These are phyloP conservation scores for Macaria liturata DNA, from an alignment of 2,888 invertebrate genomes.

Conservation along the genomic window DNA sequence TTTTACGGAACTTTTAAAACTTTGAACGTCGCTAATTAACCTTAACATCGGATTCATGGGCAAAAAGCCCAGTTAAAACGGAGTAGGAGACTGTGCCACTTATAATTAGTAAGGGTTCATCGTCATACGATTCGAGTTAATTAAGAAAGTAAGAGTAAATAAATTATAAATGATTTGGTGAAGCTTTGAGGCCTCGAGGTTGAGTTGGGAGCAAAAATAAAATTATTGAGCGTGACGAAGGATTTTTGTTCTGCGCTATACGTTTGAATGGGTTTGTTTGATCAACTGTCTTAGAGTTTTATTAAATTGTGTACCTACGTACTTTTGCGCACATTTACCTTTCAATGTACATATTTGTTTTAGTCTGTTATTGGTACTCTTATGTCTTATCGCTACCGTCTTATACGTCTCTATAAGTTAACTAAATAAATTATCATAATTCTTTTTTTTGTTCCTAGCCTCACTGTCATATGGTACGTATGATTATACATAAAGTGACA, in stretches of 20 bases:
- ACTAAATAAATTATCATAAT: too few relatives aligned
- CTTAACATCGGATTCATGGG: conserved; percentile 26
- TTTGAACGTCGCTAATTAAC: conserved; percentile 29
- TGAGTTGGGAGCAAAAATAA: too few relatives aligned
- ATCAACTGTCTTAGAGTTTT: too few relatives aligned
- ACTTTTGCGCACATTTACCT: too few relatives aligned
- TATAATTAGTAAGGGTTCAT: conserved; percentile 69
- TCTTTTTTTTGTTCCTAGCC: too few relatives aligned
- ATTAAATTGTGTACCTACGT: too few relatives aligned
- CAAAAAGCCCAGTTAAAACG: conserved; percentile 34
- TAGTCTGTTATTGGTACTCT: too few relatives aligned
- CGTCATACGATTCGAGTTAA: conserved; percentile 41
- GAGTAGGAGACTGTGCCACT: conserved; percentile 42
- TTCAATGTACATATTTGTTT: too few relatives aligned
- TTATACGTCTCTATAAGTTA: too few relatives aligned
- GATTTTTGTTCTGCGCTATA: neutral
- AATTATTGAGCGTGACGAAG: neutral
- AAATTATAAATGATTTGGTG: conserved; percentile 1
- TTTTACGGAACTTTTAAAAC: conserved; percentile 26
- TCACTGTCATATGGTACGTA: neutral
- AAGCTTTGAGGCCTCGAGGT: too few relatives aligned
- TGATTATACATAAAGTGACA: neutral
- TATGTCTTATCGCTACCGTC: too few relatives aligned
- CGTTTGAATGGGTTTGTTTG: too few relatives aligned
- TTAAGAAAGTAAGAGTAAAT: conserved; percentile 11